phyloP scores from a whole-genome alignment of 2,113 vertebrate species.

The Lasiurus cinereus region DNA sequence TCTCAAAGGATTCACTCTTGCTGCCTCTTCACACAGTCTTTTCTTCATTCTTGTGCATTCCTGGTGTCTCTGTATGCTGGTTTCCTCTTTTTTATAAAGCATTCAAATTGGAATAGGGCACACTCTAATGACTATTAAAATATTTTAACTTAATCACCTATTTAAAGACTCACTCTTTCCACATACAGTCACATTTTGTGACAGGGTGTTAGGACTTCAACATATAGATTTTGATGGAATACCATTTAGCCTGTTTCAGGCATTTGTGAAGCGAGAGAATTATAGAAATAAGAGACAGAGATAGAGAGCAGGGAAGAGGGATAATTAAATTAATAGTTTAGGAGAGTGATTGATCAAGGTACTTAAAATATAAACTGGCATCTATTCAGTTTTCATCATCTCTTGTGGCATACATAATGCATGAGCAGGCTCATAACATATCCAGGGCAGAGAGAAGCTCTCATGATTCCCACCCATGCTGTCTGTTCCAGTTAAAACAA shows the following conservation, averaged over 20 bases:
- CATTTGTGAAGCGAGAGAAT: neutral
- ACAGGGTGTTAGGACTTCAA: neutral
- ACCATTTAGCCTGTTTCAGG: neutral
- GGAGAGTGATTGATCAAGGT: neutral
- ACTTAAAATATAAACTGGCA: neutral
- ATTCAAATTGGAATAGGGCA: neutral
- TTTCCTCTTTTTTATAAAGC: neutral
- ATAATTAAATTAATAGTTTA: neutral
- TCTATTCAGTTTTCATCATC: neutral
- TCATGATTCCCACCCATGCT: accelerated
- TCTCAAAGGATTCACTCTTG: neutral
- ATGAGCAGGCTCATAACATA: neutral
- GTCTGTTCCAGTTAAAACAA: neutral
- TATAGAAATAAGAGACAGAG: neutral
- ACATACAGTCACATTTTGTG: neutral
- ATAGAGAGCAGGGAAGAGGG: too few relatives aligned
- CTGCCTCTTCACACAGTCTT: neutral
- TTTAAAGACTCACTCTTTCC: neutral
- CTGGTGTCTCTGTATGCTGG: neutral
- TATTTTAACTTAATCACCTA: neutral
- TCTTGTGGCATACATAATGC: neutral
- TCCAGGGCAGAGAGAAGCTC: neutral
- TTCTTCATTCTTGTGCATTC: accelerated
- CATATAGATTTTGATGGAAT: neutral
- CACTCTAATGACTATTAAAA: neutral